Percentiles rank a stretch among this genome's conserved stretches.
These are phyloP conservation scores for Cebus imitator DNA, from an alignment of 2,113 vertebrate species.

Conservation along the genomic window DNA sequence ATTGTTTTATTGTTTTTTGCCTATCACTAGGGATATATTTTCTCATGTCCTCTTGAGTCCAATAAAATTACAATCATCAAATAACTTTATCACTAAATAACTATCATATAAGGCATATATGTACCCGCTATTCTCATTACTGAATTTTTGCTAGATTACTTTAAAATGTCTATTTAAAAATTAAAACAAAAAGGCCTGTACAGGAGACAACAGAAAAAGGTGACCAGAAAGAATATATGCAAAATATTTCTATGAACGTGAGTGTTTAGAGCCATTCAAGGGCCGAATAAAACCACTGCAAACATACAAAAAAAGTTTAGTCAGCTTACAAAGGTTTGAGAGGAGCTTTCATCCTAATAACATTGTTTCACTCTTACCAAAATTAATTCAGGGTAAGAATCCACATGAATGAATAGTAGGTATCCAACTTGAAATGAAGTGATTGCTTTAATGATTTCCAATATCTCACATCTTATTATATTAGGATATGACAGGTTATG, in stretches of 20 bases:
- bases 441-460: constrained; percentile 59
- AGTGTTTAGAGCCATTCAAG: background rate
- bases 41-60: background rate
- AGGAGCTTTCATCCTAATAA: constrained; percentile 1
- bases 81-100: constrained; percentile 28
- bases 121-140: background rate
- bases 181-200: background rate
- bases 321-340: background rate
- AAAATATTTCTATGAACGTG: background rate
- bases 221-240: background rate
- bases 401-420: constrained; percentile 53
- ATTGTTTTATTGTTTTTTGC: constrained; percentile 51
- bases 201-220: background rate
- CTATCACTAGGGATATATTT: constrained; percentile 2
- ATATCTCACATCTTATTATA: constrained; percentile 61
- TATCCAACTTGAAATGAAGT: constrained; percentile 47
- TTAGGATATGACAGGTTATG: constrained; percentile 68
- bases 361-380: constrained; percentile 39
- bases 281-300: constrained; percentile 22
- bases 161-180: constrained; percentile 19
- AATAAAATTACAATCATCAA: background rate
- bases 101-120: background rate
- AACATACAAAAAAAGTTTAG: background rate
- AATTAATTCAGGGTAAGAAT: constrained; percentile 64
- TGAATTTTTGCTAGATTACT: background rate